Evolutionary conservation across 1,140 invertebrate genomes (phyloP).

Genomic region (Nomia melanderi): DNA sequence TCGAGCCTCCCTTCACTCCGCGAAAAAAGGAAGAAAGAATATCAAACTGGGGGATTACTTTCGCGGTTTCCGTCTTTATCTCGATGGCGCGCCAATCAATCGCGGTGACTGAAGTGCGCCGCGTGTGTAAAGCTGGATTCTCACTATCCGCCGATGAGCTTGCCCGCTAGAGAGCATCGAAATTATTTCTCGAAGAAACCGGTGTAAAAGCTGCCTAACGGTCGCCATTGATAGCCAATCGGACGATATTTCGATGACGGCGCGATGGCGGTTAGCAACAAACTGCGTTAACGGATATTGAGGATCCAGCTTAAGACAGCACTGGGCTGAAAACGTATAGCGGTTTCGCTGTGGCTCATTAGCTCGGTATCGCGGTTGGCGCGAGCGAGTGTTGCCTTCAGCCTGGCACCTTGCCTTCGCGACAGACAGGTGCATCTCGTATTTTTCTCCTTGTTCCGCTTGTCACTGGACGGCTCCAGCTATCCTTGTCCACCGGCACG

Average conservation of each 20-base stretch:
- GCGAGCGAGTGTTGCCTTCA: constrained; percentile 59
- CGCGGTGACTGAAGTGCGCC: constrained; percentile 16
- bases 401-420: constrained; percentile 70
- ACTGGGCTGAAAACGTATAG: constrained; percentile 37
- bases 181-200: neutral
- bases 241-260: neutral
- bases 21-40: constrained; percentile 34
- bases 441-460: constrained; percentile 41
- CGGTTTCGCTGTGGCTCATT: constrained; percentile 64
- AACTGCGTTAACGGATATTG: neutral
- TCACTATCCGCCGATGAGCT: neutral
- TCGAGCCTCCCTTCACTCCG: neutral
- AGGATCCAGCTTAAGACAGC: neutral
- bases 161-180: neutral
- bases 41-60: constrained; percentile 39
- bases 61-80: constrained; percentile 49
- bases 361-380: constrained; percentile 71
- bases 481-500: constrained; percentile 58
- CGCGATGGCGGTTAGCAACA: neutral
- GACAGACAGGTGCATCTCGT: constrained; percentile 71
- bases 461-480: constrained; percentile 1
- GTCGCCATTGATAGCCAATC: neutral
- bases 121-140: constrained; percentile 1
- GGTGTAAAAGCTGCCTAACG: neutral
- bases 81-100: constrained; percentile 49